Conservation (phyloP, 2,113 vertebrate genomes). For the Cottus gobio region DNA sequence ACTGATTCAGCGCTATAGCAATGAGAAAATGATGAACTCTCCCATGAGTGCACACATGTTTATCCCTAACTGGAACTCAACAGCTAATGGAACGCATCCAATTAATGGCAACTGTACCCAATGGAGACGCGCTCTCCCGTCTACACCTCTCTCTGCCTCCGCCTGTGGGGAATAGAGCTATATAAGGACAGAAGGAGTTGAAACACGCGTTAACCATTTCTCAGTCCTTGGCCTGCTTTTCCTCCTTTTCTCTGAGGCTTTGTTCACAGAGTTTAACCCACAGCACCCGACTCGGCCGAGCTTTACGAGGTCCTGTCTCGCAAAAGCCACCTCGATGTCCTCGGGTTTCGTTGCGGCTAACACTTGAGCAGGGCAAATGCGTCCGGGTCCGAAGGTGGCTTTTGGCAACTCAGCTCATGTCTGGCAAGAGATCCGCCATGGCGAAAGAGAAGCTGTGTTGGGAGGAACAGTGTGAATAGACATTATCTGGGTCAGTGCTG, state of each 20-base stretch:
- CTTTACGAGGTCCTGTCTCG: slow-evolving; percentile 24
- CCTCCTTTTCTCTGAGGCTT: slow-evolving; percentile 48
- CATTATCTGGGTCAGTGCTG: slow-evolving; percentile 76
- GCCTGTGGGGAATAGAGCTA: slow-evolving; percentile 67
- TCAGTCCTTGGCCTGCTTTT: slow-evolving; percentile 75
- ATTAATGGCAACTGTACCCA: slow-evolving; percentile 72
- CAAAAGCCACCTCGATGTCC: slow-evolving; percentile 16
- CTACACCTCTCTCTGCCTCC: slow-evolving; percentile 38
- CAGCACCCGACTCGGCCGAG: slow-evolving; percentile 50
- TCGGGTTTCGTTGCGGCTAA: slow-evolving; percentile 24
- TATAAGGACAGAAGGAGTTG: slow-evolving; percentile 67
- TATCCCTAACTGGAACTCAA: slow-evolving; percentile 67
- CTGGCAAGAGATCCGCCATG: slow-evolving; percentile 34
- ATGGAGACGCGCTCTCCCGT: slow-evolving; percentile 56
- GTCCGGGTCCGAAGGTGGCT: slow-evolving; percentile 30
- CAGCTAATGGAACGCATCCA: slow-evolving; percentile 66
- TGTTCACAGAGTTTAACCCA: slow-evolving; percentile 54
- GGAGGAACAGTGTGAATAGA: slow-evolving; percentile 53
- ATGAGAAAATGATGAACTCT: slow-evolving; percentile 60
- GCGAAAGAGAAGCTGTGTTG: slow-evolving; percentile 34
- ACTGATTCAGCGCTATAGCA: slow-evolving; percentile 43
- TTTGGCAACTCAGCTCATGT: slow-evolving; percentile 38
- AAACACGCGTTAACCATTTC: slow-evolving; percentile 73
- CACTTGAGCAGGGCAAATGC: background rate
- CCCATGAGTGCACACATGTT: slow-evolving; percentile 64